These are phyloP conservation scores for Paguma larvata DNA, from an alignment of 2,797 vertebrate genomes.

Conservation along the genomic window DNA sequence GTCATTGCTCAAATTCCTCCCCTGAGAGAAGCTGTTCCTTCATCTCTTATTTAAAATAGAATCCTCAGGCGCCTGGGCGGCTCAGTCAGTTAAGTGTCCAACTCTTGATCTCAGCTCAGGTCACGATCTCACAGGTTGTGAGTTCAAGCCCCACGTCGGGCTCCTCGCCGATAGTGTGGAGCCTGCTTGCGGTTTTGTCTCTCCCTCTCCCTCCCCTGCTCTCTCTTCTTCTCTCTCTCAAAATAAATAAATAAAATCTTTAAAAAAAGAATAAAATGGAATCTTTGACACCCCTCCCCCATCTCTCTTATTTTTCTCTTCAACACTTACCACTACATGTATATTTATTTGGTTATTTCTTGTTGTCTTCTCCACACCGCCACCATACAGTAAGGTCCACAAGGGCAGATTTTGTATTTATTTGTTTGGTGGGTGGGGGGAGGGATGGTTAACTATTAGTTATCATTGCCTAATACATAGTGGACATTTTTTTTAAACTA, in stretches of 20 bases:
- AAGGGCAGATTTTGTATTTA: not conserved
- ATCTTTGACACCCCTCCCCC: rapidly evolving
- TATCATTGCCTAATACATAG: not conserved
- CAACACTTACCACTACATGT: rapidly evolving
- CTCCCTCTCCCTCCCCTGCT: too few relatives aligned
- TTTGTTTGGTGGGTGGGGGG: not conserved
- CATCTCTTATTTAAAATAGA: not conserved
- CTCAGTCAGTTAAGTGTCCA: too few relatives aligned
- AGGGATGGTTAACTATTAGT: not conserved
- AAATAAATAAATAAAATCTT: too few relatives aligned
- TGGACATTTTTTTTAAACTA: not conserved
- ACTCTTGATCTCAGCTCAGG: too few relatives aligned
- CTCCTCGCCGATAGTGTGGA: too few relatives aligned
- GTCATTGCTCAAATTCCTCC: not conserved
- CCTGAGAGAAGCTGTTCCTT: not conserved
- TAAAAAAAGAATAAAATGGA: not conserved
- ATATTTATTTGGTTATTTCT: not conserved
- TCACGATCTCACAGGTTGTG: too few relatives aligned
- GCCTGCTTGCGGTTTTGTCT: too few relatives aligned
- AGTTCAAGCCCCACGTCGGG: too few relatives aligned
- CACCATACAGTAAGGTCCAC: not conserved
- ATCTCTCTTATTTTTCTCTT: not conserved
- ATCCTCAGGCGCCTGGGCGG: not conserved
- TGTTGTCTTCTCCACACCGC: rapidly evolving
- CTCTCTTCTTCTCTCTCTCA: too few relatives aligned